Conservation (phyloP, 1,140 invertebrate species). For the Papilio polytes region DNA sequence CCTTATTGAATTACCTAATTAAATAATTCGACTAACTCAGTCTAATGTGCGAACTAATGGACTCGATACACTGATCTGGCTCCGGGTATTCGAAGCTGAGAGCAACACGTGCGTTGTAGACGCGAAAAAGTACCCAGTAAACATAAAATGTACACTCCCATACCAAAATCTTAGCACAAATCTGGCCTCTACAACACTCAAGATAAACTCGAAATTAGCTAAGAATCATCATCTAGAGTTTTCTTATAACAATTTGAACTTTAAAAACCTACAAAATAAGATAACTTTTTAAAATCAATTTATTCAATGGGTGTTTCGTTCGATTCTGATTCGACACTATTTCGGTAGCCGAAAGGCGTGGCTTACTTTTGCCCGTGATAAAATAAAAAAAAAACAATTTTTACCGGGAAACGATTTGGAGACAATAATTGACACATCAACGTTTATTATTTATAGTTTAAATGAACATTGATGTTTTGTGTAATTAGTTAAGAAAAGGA, state of each 20-base stretch:
- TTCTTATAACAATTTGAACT: conserved; percentile 38
- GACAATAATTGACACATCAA: conserved; percentile 79
- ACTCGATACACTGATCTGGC: conserved; percentile 78
- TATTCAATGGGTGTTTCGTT: conserved; percentile 54
- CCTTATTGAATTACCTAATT: conserved; percentile 83
- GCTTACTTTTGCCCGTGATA: conserved; percentile 59
- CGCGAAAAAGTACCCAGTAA: conserved; percentile 63
- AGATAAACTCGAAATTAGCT: conserved; percentile 45
- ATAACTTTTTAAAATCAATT: conserved; percentile 29
- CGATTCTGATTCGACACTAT: conserved; percentile 54
- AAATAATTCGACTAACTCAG: conserved; percentile 81
- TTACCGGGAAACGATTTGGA: conserved; percentile 67
- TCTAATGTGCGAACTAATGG: conserved; percentile 82
- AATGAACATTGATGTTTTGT: conserved; percentile 72
- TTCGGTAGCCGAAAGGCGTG: conserved; percentile 64
- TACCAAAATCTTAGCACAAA: conserved; percentile 36
- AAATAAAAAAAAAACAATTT: conserved; percentile 59
- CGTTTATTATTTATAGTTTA: conserved; percentile 76
- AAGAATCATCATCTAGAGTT: background rate
- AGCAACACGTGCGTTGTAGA: conserved; percentile 64
- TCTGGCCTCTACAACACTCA: conserved; percentile 39
- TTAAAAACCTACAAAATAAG: conserved; percentile 30
- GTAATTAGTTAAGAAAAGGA: conserved; percentile 76
- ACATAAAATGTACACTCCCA: conserved; percentile 65
- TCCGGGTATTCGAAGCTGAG: conserved; percentile 59